phyloP scores from a whole-genome alignment of 1,140 invertebrate species.

The Dendrolimus kikuchii region DNA sequence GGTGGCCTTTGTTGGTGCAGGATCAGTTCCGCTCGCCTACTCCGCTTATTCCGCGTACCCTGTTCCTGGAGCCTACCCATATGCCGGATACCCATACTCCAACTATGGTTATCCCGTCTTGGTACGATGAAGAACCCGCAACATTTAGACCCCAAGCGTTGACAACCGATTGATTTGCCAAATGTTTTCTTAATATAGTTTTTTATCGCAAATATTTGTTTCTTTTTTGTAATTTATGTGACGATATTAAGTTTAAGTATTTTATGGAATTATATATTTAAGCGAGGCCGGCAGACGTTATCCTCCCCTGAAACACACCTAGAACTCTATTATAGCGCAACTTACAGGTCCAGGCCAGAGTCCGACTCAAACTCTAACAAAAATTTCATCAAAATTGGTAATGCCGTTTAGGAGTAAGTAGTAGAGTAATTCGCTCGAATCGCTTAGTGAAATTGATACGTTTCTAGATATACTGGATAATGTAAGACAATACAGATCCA shows the following conservation, averaged over 20 bases:
- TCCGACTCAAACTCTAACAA: too few relatives aligned
- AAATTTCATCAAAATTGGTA: too few relatives aligned
- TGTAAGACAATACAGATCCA: too few relatives aligned
- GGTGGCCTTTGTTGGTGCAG: background rate
- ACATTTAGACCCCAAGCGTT: background rate
- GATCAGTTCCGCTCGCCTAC: background rate
- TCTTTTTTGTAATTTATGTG: constrained; percentile 12
- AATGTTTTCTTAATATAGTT: constrained; percentile 29
- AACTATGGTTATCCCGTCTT: constrained; percentile 33
- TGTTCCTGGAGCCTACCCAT: constrained; percentile 24
- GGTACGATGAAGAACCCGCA: constrained; percentile 22
- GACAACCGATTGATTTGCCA: constrained; percentile 22
- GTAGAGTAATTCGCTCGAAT: too few relatives aligned
- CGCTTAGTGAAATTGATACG: too few relatives aligned
- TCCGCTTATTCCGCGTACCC: constrained; percentile 15
- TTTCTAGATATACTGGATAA: too few relatives aligned
- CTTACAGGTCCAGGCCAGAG: too few relatives aligned
- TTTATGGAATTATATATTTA: too few relatives aligned
- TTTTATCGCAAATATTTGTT: constrained; percentile 25
- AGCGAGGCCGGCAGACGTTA: too few relatives aligned
- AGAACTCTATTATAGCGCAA: background rate
- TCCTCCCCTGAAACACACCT: background rate
- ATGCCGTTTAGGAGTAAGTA: too few relatives aligned
- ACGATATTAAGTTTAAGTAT: constrained; percentile 3
- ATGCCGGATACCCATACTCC: constrained; percentile 41